phyloP scores from a whole-genome alignment of 1,140 invertebrate species.

The Meloidogyne exigua region DNA sequence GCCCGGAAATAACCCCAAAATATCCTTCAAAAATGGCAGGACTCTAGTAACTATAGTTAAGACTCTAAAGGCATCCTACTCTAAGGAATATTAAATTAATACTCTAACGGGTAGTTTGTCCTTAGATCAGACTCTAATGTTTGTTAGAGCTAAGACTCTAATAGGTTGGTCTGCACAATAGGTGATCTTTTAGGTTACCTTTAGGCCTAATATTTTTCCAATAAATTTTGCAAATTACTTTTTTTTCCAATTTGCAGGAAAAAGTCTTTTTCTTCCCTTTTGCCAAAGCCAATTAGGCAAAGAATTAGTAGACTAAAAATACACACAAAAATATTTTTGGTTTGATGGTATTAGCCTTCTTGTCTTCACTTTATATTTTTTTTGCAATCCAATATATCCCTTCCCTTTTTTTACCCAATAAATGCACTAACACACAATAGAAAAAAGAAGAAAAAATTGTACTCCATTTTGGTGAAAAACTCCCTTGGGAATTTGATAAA shows the following conservation, averaged over 20 bases:
- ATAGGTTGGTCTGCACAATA: neutral
- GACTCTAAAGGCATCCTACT: too few species aligned
- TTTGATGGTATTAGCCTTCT: neutral
- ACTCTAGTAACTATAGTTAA: too few species aligned
- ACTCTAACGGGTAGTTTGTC: neutral
- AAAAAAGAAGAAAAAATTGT: neutral
- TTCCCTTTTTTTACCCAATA: neutral
- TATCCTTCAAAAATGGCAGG: too few species aligned
- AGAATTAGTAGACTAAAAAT: neutral
- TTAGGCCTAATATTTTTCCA: neutral
- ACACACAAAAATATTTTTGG: constrained; percentile 2
- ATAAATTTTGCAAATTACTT: constrained; percentile 1
- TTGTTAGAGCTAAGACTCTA: too few species aligned
- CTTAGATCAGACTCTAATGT: too few species aligned
- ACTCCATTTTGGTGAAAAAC: neutral
- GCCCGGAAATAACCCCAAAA: too few species aligned
- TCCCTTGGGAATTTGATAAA: constrained; percentile 6
- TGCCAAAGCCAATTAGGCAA: constrained; percentile 20
- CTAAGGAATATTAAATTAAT: too few species aligned
- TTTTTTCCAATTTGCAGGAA: neutral
- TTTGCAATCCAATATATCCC: constrained; percentile 30
- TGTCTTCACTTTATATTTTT: neutral
- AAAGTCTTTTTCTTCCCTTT: too few species aligned
- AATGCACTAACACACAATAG: neutral
- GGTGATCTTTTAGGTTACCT: too few species aligned